Conservation (phyloP, 1,140 invertebrate species). For the Oscheius sp. region DNA sequence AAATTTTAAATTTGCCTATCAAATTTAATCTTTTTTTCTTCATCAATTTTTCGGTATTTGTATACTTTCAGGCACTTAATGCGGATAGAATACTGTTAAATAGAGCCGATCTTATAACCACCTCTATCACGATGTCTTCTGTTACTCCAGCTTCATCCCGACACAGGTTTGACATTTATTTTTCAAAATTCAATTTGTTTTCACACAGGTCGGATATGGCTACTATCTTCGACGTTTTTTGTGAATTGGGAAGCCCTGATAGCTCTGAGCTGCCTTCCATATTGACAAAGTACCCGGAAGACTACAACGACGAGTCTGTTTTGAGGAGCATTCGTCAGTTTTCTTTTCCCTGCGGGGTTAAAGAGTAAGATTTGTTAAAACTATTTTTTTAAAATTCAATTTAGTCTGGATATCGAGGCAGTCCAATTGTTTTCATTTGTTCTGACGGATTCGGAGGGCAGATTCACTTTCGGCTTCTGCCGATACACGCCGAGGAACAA, state of each 20-base stretch:
- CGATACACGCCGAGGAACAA: conserved; percentile 49
- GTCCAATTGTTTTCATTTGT: conserved; percentile 56
- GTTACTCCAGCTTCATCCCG: neutral
- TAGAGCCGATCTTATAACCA: no score
- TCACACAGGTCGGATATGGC: conserved; percentile 43
- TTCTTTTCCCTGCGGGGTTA: conserved; percentile 43
- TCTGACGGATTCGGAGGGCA: conserved; percentile 45
- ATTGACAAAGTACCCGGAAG: conserved; percentile 45
- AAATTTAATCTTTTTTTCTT: no score
- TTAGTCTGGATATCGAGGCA: conserved; percentile 47
- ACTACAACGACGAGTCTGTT: conserved; percentile 45
- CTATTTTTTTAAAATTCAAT: conserved; percentile 8
- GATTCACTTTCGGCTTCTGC: conserved; percentile 53
- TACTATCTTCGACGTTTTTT: conserved; percentile 54
- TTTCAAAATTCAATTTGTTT: neutral
- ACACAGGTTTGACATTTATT: neutral
- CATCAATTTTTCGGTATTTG: no score
- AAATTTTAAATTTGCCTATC: no score
- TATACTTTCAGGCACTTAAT: no score
- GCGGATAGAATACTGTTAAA: no score
- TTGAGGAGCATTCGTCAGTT: conserved; percentile 47
- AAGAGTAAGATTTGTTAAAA: conserved; percentile 12
- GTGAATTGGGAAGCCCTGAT: conserved; percentile 32
- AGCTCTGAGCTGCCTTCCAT: conserved; percentile 8
- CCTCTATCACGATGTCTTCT: neutral